Evolutionary conservation across 2,797 vertebrate genomes (phyloP), one percentile per base, ranked within the genome.

Genomic region (Acanthopagrus latus): DNA sequence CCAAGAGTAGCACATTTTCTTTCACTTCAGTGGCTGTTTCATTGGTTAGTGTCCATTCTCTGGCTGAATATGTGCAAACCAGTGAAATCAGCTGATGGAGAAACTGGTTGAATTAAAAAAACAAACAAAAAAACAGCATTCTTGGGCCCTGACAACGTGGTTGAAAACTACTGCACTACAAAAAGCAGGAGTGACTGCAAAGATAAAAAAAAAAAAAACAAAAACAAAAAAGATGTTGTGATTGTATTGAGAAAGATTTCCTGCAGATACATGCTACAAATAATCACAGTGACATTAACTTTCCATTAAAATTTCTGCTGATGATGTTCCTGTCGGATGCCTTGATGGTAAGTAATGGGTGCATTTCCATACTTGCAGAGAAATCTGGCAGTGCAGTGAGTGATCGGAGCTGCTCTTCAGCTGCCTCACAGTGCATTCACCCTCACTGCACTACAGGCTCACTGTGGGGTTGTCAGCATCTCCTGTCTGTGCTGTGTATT

Each of bases 211-310:
- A 43, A 41, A 3, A 29, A 41, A 2, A 78, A 85, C 72, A 68
- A 13, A 43, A 13, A 43, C 2, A 78, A 85, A 72, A 68, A 25
- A 44, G 27, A 78, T 50, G 17, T 48, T 33, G 27, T 66, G 71
- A 87, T 68, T 84, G 76, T 81, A 85, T 82, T 81, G 74, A 78
- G 71, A 86, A 74, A 76, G 13, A 74, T 41, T 86, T 90, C 83
- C 89, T 88, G 90, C 85, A 88, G 87, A 82, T 92, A 86, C 90
- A 91, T 93, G 94, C 92, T 94, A 95, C 91, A 87, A 90, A 80
- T 87, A 81, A 91, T 95, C 95, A 96, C 94, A 95, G 94, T 95
- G 95, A 93, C 82, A 81, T 83, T 84, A 91, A 88, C 76, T 67
- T 90, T 89, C 55, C 7, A 56, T 88, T 91, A 88, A 88, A 86